These are phyloP conservation scores for Hypomecis punctinalis DNA, from an alignment of 2,888 invertebrate genomes.

Conservation along the genomic window DNA sequence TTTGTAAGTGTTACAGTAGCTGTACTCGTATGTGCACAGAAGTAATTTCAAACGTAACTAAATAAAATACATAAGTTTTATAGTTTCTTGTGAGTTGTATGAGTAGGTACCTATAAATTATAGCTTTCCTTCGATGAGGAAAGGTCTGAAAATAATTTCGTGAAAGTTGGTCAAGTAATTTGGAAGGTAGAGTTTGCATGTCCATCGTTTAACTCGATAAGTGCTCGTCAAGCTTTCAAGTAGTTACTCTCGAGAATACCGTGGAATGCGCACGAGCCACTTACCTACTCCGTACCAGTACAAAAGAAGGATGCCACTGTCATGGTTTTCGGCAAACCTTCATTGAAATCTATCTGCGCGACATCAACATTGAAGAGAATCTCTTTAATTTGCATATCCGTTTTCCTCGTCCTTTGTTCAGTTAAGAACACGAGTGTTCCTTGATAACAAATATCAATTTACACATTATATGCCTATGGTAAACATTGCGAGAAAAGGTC, in stretches of 20 bases:
- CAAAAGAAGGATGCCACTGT: conserved; percentile 8
- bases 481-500: conserved; percentile 20
- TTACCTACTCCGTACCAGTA: background rate
- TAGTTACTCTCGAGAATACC: conserved; percentile 3
- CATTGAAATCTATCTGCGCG: conserved; percentile 23
- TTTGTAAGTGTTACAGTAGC: too few species aligned
- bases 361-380: conserved; percentile 31
- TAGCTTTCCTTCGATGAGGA: conserved; percentile 1
- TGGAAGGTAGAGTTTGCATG: conserved; percentile 15
- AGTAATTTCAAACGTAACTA: too few species aligned
- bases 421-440: conserved; percentile 21
- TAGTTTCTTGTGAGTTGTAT: too few species aligned
- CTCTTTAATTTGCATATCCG: conserved; percentile 41
- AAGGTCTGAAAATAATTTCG: conserved; percentile 19
- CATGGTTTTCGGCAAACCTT: conserved; percentile 11
- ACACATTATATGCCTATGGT: conserved; percentile 10
- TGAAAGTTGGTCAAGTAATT: conserved; percentile 22
- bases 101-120: conserved; percentile 1
- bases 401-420: conserved; percentile 47
- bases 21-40: too few species aligned
- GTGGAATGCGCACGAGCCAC: background rate
- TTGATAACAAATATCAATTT: conserved; percentile 32
- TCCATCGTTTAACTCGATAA: conserved; percentile 16
- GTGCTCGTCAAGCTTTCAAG: conserved; percentile 20
- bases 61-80: too few species aligned